Evolutionary conservation across 2,113 vertebrate genomes (phyloP).

Genomic region (Scomber scombrus): DNA sequence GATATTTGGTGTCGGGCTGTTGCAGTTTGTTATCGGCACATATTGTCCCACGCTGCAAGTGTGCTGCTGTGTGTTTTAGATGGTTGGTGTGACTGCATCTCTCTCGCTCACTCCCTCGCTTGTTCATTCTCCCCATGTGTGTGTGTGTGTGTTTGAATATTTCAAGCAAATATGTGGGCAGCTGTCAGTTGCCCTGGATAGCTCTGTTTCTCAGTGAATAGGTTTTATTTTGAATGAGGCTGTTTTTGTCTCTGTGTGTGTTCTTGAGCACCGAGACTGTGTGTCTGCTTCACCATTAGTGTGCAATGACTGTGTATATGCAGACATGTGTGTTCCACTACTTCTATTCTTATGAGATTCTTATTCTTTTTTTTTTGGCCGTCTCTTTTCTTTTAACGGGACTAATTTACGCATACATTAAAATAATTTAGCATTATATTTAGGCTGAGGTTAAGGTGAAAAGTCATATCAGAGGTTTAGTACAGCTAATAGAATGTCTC

Average conservation of each 20-base stretch:
- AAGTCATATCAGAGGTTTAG: neutral
- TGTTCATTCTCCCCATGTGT: neutral
- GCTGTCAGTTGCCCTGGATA: conserved; percentile 61
- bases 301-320: neutral
- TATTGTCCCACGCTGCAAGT: conserved; percentile 53
- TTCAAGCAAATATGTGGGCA: conserved; percentile 70
- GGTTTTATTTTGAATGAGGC: conserved; percentile 47
- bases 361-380: neutral
- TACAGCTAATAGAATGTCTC: conserved; percentile 23
- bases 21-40: conserved; percentile 64
- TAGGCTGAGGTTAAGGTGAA: neutral
- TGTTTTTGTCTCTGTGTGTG: conserved; percentile 37
- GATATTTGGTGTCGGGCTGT: conserved; percentile 58
- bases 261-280: conserved; percentile 12
- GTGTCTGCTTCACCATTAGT: conserved; percentile 1
- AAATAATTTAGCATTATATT: neutral
- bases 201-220: conserved; percentile 27
- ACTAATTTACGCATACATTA: neutral
- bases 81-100: conserved; percentile 45
- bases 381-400: too few species aligned
- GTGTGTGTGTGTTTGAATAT: conserved; percentile 60
- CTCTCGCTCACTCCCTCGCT: neutral
- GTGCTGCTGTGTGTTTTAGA: conserved; percentile 72
- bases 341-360: neutral
- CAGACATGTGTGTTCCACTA: neutral